Evolutionary conservation across 2,797 vertebrate species (phyloP).

Genomic region (Neosilurus mollespiculum): DNA sequence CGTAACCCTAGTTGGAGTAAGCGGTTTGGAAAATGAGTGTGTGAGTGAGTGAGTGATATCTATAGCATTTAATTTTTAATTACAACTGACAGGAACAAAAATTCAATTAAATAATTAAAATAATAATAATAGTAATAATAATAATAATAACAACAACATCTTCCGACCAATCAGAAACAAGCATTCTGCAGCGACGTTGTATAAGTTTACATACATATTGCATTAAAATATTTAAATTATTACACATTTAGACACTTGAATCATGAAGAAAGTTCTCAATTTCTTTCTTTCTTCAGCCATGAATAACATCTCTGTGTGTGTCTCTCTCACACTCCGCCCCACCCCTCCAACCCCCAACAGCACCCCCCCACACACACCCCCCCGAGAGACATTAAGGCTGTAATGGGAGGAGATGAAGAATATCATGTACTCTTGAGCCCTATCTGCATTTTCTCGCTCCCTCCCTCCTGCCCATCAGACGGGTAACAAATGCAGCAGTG

Average conservation of each 20-base stretch:
- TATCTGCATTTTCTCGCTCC: conserved; percentile 59
- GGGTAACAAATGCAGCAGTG: conserved; percentile 75
- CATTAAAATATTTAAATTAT: not conserved
- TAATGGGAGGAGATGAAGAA: conserved; percentile 74
- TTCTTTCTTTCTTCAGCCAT: not conserved
- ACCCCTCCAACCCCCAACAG: too few species aligned
- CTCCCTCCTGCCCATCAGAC: conserved; percentile 75
- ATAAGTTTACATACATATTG: not conserved
- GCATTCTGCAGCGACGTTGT: not conserved
- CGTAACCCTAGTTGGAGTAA: too few species aligned
- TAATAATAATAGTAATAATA: not conserved
- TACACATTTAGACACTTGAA: not conserved
- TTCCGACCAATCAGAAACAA: not conserved
- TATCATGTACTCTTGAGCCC: conserved; percentile 74
- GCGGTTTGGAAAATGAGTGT: too few species aligned
- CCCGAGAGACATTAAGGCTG: conserved; percentile 38
- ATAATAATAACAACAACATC: not conserved
- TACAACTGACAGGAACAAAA: too few species aligned
- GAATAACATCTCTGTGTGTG: not conserved
- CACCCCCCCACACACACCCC: not conserved
- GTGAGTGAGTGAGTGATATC: too few species aligned
- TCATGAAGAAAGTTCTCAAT: not conserved
- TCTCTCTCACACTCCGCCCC: not conserved
- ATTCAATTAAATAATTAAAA: not conserved
- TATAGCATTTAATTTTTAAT: too few species aligned